Evolutionary conservation across 2,797 vertebrate species (phyloP).

Genomic region (Potorous gilbertii): DNA sequence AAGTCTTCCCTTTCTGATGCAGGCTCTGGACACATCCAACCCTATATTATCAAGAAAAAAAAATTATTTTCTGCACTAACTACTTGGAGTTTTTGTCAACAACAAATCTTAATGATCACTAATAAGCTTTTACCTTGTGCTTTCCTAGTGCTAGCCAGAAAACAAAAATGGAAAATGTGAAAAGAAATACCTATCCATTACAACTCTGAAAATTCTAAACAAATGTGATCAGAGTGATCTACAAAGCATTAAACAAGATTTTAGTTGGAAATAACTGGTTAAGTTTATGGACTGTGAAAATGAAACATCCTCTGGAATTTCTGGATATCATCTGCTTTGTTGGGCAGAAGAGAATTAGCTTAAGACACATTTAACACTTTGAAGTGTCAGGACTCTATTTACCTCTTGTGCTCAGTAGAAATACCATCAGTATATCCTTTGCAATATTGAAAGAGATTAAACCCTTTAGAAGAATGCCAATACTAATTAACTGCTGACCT

Average conservation of each 20-base stretch:
- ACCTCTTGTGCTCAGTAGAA: not conserved
- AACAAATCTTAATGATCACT: conserved; percentile 76
- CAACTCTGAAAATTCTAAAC: conserved; percentile 51
- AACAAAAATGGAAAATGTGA: conserved; percentile 72
- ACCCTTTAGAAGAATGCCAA: not conserved
- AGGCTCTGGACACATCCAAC: conserved; percentile 96
- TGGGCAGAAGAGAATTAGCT: not conserved
- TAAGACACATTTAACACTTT: not conserved
- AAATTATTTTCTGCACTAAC: conserved; percentile 71
- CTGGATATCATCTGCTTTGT: not conserved
- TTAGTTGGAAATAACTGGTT: conserved; percentile 11
- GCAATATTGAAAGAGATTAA: not conserved
- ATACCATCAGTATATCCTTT: not conserved
- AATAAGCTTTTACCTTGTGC: conserved; percentile 76
- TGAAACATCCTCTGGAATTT: not conserved
- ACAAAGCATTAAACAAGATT: conserved; percentile 29
- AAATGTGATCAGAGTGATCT: conserved; percentile 37
- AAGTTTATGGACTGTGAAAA: not conserved
- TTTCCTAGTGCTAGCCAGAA: conserved; percentile 80
- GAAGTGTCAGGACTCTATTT: not conserved
- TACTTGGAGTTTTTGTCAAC: conserved; percentile 68
- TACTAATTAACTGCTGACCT: not conserved
- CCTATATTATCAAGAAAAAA: conserved; percentile 89
- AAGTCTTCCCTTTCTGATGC: conserved; percentile 98
- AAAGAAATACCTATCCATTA: conserved; percentile 60